Conservation (phyloP, 2,113 vertebrate genomes). For the Rhadina sibilatrix region DNA sequence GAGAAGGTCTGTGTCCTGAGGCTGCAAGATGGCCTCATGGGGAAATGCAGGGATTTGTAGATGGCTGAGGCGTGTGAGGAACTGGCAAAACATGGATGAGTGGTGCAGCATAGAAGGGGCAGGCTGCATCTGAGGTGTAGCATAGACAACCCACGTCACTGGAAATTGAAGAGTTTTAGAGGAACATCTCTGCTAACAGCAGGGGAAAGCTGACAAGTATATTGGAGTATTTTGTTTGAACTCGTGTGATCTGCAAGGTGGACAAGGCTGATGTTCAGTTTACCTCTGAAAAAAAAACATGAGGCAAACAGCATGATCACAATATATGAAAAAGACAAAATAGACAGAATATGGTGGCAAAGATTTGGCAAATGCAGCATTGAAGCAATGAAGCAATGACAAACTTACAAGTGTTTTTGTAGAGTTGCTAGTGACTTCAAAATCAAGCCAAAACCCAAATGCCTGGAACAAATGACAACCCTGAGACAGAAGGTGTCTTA, state of each 20-base stretch:
- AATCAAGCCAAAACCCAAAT: background rate
- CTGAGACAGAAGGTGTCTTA: background rate
- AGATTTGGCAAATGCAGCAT: background rate
- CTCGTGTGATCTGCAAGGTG: background rate
- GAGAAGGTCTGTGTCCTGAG: fast-evolving
- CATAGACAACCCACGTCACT: background rate
- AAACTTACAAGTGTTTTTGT: background rate
- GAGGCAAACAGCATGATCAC: fast-evolving
- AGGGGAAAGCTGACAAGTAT: background rate
- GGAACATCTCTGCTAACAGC: background rate
- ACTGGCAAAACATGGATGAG: background rate
- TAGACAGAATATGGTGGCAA: background rate
- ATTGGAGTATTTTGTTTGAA: background rate
- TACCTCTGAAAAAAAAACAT: background rate
- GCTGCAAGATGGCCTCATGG: background rate
- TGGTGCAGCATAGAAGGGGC: background rate
- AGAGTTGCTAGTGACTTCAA: background rate
- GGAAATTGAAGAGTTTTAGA: background rate
- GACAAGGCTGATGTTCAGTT: background rate
- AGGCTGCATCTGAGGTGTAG: background rate
- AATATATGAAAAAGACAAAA: background rate
- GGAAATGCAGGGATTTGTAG: background rate
- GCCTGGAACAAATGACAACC: background rate
- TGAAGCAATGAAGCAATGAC: background rate
- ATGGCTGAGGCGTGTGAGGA: background rate